Evolutionary conservation across 2,888 invertebrate species (phyloP).

Genomic region (Koerneria pararmatus): DNA sequence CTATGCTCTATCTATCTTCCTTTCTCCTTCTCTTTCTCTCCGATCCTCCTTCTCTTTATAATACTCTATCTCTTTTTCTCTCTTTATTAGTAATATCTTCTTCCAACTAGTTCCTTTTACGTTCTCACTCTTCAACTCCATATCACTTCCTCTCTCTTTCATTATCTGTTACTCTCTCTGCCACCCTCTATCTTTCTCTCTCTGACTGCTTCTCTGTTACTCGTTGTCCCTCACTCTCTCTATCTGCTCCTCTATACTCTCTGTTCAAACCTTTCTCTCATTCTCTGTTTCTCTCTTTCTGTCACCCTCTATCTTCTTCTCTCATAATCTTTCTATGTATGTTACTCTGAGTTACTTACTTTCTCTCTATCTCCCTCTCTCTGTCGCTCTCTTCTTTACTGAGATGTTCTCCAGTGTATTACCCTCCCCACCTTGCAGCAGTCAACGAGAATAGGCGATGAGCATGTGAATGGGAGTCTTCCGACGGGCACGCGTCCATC

Average conservation of each 20-base stretch:
- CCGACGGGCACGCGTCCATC: too few relatives aligned
- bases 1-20: too few relatives aligned
- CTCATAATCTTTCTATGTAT: neutral
- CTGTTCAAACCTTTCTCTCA: neutral
- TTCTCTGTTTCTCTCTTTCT: neutral
- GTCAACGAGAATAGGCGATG: too few relatives aligned
- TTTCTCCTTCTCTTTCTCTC: neutral
- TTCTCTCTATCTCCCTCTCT: slow-evolving; percentile 7
- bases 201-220: neutral
- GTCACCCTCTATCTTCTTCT: neutral
- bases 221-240: slow-evolving; percentile 7
- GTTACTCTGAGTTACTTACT: neutral
- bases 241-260: neutral
- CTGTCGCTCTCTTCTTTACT: too few relatives aligned
- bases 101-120: too few relatives aligned
- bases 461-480: too few relatives aligned
- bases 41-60: neutral
- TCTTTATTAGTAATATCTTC: too few relatives aligned
- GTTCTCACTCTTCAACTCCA: neutral
- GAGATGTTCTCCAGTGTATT: too few relatives aligned
- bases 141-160: neutral
- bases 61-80: neutral
- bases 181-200: neutral
- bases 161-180: slow-evolving; percentile 4
- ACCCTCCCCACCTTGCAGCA: too few relatives aligned